These are phyloP conservation scores for Piscicola geometra DNA, from an alignment of 2,888 invertebrate species.

Conservation along the genomic window DNA sequence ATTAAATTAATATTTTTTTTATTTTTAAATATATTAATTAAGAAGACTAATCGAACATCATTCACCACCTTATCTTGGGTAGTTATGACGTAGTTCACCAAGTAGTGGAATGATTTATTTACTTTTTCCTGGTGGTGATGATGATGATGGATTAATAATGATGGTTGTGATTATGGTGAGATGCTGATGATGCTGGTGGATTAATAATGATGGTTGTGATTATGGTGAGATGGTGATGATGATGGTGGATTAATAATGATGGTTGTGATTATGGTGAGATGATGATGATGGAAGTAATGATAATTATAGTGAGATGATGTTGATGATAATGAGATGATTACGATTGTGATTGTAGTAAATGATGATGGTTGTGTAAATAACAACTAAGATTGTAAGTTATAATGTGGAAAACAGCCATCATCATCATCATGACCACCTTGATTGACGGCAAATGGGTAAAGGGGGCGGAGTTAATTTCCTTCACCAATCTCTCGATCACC, in stretches of 20 bases:
- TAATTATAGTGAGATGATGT: background rate
- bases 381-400: no score
- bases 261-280: background rate
- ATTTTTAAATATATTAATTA: no score
- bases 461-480: background rate
- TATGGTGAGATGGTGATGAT: no score
- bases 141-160: background rate
- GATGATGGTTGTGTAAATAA: no score
- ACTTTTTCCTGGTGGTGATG: constrained; percentile 16
- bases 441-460: background rate
- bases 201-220: no score
- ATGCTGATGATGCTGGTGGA: background rate
- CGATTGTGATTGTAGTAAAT: no score
- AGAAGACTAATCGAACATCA: no score
- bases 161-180: background rate
- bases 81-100: constrained; percentile 11
- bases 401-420: no score
- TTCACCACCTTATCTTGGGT: constrained; percentile 16
- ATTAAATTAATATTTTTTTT: no score
- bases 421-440: no score
- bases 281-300: background rate
- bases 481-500: constrained; percentile 1
- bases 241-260: background rate
- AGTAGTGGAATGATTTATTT: background rate
- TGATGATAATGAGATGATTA: background rate